Percentiles rank a stretch among this genome's conserved stretches.
These are phyloP conservation scores for Chlorops oryzae DNA, from an alignment of 1,140 invertebrate species.

Conservation along the genomic window DNA sequence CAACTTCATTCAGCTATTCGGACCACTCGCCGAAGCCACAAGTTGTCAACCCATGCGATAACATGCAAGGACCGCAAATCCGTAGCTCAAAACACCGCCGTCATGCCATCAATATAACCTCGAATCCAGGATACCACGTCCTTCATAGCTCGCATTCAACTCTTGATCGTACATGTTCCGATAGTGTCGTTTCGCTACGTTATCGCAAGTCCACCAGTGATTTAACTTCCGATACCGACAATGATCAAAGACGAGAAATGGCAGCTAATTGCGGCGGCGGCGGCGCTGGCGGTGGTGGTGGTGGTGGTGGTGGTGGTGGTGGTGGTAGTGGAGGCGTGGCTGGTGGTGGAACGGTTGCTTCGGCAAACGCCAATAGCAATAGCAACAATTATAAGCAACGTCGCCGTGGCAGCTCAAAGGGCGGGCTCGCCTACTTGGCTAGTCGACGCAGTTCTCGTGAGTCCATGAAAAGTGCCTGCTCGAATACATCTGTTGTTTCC, in stretches of 20 bases:
- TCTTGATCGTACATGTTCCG: conserved; percentile 44
- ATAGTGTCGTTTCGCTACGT: conserved; percentile 43
- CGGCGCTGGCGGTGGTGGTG: not conserved
- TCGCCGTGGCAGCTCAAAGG: conserved; percentile 47
- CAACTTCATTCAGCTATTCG: conserved; percentile 43
- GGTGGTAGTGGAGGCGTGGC: not conserved
- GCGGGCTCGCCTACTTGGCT: conserved; percentile 67
- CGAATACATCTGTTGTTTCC: conserved; percentile 57
- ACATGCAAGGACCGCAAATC: conserved; percentile 10
- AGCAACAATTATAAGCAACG: conserved; percentile 31
- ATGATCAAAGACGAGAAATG: conserved; percentile 31
- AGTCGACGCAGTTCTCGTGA: conserved; percentile 64
- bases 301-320: not conserved
- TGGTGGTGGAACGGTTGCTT: conserved; percentile 10
- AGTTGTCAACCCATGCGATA: not conserved
- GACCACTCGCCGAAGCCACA: conserved; percentile 17
- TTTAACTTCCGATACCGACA: conserved; percentile 55
- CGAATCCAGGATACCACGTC: conserved; percentile 45
- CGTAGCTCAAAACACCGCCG: conserved; percentile 25
- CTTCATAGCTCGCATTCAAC: conserved; percentile 46
- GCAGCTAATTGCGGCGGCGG: conserved; percentile 7
- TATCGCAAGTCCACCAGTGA: conserved; percentile 68
- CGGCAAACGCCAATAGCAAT: conserved; percentile 15
- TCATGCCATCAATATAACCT: conserved; percentile 46
- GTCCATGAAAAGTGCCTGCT: conserved; percentile 60